Evolutionary conservation across 2,797 vertebrate species (phyloP).

Genomic region (Pantherophis vulpinus): DNA sequence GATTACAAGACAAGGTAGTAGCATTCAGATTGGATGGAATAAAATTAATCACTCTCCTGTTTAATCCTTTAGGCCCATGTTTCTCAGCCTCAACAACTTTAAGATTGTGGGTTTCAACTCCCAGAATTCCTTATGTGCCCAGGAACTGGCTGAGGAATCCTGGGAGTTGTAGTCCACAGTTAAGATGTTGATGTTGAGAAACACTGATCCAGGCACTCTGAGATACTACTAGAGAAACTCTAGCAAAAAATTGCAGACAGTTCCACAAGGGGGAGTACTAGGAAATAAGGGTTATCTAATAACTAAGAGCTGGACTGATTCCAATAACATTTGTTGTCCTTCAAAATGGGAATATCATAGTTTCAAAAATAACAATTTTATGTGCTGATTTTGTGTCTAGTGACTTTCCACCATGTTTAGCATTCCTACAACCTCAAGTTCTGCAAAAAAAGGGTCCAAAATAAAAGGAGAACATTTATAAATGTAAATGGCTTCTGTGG

Average conservation of each 20-base stretch:
- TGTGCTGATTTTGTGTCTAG: too few species aligned
- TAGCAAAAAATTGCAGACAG: background rate
- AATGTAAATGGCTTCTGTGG: background rate
- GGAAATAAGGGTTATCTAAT: background rate
- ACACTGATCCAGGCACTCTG: background rate
- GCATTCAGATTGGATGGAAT: background rate
- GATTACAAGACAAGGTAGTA: background rate
- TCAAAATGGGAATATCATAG: background rate
- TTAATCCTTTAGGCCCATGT: background rate
- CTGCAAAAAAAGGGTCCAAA: background rate
- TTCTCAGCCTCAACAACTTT: background rate
- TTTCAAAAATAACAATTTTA: background rate
- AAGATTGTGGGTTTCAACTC: background rate
- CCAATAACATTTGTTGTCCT: background rate
- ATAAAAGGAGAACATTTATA: background rate
- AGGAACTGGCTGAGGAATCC: background rate
- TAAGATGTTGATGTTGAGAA: background rate
- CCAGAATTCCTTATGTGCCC: background rate
- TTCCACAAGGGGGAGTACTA: background rate
- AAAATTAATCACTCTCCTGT: background rate
- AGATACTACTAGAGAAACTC: background rate
- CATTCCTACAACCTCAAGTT: background rate
- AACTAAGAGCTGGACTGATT: background rate
- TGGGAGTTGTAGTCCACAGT: background rate
- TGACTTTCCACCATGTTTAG: background rate